phyloP scores from a whole-genome alignment of 1,140 invertebrate species.

The Microplitis demolitor region DNA sequence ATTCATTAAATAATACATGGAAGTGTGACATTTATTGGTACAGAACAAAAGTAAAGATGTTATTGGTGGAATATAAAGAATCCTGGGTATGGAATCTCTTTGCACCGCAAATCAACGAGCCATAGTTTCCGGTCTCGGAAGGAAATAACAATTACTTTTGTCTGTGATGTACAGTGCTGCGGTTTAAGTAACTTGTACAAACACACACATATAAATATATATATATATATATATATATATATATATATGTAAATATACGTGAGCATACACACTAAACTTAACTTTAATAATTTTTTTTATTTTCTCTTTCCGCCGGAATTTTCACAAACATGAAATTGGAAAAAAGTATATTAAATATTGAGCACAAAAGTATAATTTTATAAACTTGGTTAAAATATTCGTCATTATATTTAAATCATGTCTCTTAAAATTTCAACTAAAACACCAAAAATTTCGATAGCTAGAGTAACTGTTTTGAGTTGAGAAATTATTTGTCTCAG shows the following conservation, averaged over 20 bases:
- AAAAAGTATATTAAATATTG: too few relatives aligned
- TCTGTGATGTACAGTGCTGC: slow-evolving; percentile 2
- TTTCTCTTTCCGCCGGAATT: neutral
- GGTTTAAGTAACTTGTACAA: slow-evolving; percentile 4
- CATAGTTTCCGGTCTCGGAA: slow-evolving; percentile 26
- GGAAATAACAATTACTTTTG: slow-evolving; percentile 33
- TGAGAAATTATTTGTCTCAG: too few relatives aligned
- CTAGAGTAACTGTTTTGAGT: too few relatives aligned
- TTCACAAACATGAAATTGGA: too few relatives aligned
- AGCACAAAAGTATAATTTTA: too few relatives aligned
- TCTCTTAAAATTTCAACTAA: too few relatives aligned
- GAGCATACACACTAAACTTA: neutral
- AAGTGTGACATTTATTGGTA: neutral
- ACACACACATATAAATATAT: too few relatives aligned
- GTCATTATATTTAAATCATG: too few relatives aligned
- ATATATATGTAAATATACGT: too few relatives aligned
- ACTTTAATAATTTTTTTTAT: neutral
- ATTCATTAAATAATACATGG: neutral
- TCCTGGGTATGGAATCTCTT: slow-evolving; percentile 1
- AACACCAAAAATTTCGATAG: too few relatives aligned
- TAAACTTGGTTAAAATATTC: too few relatives aligned
- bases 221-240: slow-evolving; percentile 8
- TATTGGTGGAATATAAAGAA: slow-evolving; percentile 7
- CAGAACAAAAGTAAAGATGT: neutral
- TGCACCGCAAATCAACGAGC: slow-evolving; percentile 24